These are phyloP conservation scores for Bolborhynchus lineola DNA, from an alignment of 2,113 vertebrate species.

Conservation along the genomic window DNA sequence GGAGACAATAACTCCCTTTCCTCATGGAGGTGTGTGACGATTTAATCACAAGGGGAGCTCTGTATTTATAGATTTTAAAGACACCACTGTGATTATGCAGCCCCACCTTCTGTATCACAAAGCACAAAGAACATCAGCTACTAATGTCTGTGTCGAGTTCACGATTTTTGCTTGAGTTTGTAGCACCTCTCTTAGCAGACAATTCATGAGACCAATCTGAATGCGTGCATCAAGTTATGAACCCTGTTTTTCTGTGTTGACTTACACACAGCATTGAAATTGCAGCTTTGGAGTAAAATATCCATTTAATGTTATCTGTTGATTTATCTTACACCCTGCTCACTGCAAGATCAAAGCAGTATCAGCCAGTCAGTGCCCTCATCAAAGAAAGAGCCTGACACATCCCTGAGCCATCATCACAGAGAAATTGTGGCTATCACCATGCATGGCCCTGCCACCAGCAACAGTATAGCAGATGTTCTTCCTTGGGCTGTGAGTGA, in stretches of 20 bases:
- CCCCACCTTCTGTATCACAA: not conserved
- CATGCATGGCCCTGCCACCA: not conserved
- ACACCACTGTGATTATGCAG: not conserved
- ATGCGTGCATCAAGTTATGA: not conserved
- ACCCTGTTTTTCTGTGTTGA: not conserved
- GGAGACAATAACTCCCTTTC: conserved; percentile 32
- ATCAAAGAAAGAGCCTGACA: not conserved
- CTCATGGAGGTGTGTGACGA: not conserved
- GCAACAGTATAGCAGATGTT: not conserved
- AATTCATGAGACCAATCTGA: not conserved
- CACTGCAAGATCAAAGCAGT: not conserved
- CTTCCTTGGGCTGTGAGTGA: not conserved
- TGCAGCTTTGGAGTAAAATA: not conserved
- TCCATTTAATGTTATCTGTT: not conserved
- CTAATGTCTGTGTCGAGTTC: rapidly evolving
- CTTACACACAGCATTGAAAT: not conserved
- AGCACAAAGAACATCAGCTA: not conserved
- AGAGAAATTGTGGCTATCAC: not conserved
- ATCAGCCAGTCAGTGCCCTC: not conserved
- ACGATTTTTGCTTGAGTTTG: not conserved
- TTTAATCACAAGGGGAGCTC: conserved; percentile 33
- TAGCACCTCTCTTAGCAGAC: not conserved
- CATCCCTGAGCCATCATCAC: not conserved
- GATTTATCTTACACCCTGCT: not conserved
- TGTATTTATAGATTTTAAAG: conserved; percentile 51